Percentiles rank a stretch among this genome's conserved stretches.
phyloP scores from a whole-genome alignment of 2,113 vertebrate species.

The Bathybates hornii region DNA sequence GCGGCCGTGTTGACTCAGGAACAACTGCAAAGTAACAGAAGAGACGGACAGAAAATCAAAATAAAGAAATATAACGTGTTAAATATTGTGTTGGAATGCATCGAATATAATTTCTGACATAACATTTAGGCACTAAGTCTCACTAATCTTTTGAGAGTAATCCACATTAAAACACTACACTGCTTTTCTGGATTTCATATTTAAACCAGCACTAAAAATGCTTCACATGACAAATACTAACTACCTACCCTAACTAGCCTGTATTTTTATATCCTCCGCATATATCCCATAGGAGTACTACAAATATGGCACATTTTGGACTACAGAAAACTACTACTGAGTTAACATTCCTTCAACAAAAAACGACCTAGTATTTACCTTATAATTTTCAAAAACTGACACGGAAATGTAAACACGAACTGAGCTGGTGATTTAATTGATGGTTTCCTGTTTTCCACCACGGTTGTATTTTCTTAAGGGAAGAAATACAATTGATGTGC shows the following conservation, averaged over 20 bases:
- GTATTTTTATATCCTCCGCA: not conserved
- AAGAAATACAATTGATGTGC: slow-evolving; percentile 11
- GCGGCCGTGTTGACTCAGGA: not conserved
- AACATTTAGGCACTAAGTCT: not conserved
- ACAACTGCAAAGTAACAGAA: slow-evolving; percentile 23
- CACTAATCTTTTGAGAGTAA: not conserved
- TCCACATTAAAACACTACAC: not conserved
- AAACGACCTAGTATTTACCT: slow-evolving; percentile 1
- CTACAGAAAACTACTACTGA: not conserved
- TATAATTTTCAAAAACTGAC: not conserved
- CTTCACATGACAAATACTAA: not conserved
- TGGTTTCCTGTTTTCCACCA: not conserved
- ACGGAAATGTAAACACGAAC: not conserved
- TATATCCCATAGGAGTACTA: not conserved
- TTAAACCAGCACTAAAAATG: not conserved
- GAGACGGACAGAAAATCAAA: not conserved
- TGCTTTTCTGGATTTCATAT: not conserved
- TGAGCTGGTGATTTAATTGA: not conserved
- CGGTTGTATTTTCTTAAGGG: not conserved
- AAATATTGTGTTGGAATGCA: not conserved
- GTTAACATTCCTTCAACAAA: slow-evolving; percentile 23
- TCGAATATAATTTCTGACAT: not conserved
- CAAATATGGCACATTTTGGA: not conserved
- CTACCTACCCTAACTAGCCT: slow-evolving; percentile 4
- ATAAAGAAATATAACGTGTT: not conserved